Conservation (phyloP, 2,797 vertebrate genomes). For the Acanthiza pusilla region DNA sequence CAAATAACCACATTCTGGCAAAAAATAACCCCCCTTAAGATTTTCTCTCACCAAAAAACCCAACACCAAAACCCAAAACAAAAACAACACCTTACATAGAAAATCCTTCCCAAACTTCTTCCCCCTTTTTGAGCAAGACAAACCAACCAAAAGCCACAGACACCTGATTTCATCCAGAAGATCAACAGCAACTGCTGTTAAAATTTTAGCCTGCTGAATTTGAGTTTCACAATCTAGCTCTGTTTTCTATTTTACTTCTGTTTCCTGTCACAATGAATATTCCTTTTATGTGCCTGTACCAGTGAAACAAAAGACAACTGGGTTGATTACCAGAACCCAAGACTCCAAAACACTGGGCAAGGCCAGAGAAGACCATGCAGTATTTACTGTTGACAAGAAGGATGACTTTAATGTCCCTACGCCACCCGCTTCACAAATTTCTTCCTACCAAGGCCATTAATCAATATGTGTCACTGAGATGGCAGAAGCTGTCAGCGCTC, state of each 20-base stretch:
- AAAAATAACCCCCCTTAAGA: rapidly evolving
- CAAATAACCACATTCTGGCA: neutral
- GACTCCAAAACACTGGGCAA: neutral
- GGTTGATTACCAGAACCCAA: neutral
- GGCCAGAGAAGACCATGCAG: neutral
- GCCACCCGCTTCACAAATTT: neutral
- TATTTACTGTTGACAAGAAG: constrained; percentile 28
- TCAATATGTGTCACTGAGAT: neutral
- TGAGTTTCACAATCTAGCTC: neutral
- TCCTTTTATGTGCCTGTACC: neutral
- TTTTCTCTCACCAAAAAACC: neutral
- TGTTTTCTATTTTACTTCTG: neutral
- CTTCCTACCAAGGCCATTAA: neutral
- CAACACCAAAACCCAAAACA: neutral
- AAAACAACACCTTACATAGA: neutral
- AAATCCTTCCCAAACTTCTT: too few relatives aligned
- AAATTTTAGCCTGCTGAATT: neutral
- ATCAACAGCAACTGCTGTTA: neutral
- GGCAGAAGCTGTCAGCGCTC: neutral
- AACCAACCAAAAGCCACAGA: neutral
- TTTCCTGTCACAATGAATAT: neutral
- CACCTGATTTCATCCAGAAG: neutral
- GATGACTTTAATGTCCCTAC: neutral
- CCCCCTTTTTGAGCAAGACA: neutral
- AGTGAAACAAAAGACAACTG: neutral